phyloP scores from a whole-genome alignment of 1,140 invertebrate species.

The Drosophila virilis region DNA sequence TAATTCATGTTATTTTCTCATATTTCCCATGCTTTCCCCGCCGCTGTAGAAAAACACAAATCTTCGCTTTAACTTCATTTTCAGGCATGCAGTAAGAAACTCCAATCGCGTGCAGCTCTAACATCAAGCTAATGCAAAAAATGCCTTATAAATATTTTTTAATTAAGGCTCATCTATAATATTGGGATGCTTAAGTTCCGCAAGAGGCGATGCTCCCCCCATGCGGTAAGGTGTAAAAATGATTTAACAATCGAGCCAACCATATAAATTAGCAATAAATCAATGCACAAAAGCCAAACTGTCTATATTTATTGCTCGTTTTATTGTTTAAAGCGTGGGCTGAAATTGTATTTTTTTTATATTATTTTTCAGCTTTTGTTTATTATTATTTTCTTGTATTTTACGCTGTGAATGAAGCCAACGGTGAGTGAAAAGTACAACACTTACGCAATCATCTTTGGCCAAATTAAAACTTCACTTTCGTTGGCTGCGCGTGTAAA shows the following conservation, averaged over 20 bases:
- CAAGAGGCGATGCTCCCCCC: slow-evolving; percentile 27
- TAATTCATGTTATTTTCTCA: slow-evolving; percentile 5
- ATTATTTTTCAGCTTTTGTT: slow-evolving; percentile 14
- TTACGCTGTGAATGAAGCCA: slow-evolving; percentile 26
- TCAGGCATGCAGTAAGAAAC: slow-evolving; percentile 30
- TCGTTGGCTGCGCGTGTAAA: slow-evolving; percentile 30
- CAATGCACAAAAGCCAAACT: slow-evolving; percentile 53
- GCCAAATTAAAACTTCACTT: slow-evolving; percentile 65
- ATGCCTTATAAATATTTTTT: slow-evolving; percentile 62
- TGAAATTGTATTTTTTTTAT: slow-evolving; percentile 59
- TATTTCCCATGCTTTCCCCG: slow-evolving; percentile 20
- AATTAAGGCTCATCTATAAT: slow-evolving; percentile 63
- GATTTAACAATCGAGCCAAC: slow-evolving; percentile 68
- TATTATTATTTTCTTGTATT: slow-evolving; percentile 15
- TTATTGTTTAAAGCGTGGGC: slow-evolving; percentile 61
- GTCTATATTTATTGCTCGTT: slow-evolving; percentile 54
- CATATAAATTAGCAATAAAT: slow-evolving; percentile 78
- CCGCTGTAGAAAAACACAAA: slow-evolving; percentile 4
- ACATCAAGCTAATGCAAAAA: slow-evolving; percentile 66
- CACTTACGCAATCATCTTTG: slow-evolving; percentile 60
- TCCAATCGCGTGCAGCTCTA: slow-evolving; percentile 53
- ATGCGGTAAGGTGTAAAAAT: slow-evolving; percentile 71
- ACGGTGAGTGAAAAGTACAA: slow-evolving; percentile 39
- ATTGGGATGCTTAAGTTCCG: slow-evolving; percentile 61
- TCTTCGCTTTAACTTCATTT: slow-evolving; percentile 20